Percentiles rank a stretch among this genome's conserved stretches.
Evolutionary conservation across 1,140 invertebrate species (phyloP).

Genomic region (Heterodera carotae): DNA sequence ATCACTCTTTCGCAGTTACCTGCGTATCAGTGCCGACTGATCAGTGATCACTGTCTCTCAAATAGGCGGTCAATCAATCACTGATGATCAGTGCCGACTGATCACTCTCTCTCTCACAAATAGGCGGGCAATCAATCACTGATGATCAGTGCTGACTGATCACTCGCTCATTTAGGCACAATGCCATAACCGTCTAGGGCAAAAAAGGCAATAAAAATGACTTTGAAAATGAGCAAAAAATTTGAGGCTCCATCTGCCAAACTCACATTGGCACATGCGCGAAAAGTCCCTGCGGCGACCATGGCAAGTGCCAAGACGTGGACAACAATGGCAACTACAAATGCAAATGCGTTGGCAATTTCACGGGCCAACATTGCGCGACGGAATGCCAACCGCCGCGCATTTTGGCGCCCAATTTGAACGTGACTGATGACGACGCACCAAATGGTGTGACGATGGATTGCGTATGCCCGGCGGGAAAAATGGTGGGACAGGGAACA

Average conservation of each 20-base stretch:
- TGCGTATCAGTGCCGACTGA: too few species aligned
- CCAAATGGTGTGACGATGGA: background rate
- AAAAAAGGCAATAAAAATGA: too few species aligned
- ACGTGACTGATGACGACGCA: background rate
- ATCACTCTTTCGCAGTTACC: too few species aligned
- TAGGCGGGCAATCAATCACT: too few species aligned
- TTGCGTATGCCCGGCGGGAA: conserved; percentile 19
- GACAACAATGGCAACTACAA: conserved; percentile 8
- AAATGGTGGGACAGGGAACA: background rate
- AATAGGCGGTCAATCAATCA: too few species aligned
- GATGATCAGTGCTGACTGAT: too few species aligned
- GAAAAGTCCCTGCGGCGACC: background rate
- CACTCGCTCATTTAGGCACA: too few species aligned
- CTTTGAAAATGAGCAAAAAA: too few species aligned
- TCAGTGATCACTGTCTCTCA: too few species aligned
- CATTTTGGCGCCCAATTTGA: background rate
- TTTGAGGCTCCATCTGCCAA: conserved; percentile 10
- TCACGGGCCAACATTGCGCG: conserved; percentile 13
- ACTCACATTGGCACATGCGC: background rate
- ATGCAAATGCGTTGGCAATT: conserved; percentile 6
- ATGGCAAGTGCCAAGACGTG: conserved; percentile 15
- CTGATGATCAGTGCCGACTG: too few species aligned
- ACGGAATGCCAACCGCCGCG: conserved; percentile 2
- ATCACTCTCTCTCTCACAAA: too few species aligned
- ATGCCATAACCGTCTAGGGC: too few species aligned